These are phyloP conservation scores for Lycaena phlaeas DNA, from an alignment of 2,888 invertebrate species.

Conservation along the genomic window DNA sequence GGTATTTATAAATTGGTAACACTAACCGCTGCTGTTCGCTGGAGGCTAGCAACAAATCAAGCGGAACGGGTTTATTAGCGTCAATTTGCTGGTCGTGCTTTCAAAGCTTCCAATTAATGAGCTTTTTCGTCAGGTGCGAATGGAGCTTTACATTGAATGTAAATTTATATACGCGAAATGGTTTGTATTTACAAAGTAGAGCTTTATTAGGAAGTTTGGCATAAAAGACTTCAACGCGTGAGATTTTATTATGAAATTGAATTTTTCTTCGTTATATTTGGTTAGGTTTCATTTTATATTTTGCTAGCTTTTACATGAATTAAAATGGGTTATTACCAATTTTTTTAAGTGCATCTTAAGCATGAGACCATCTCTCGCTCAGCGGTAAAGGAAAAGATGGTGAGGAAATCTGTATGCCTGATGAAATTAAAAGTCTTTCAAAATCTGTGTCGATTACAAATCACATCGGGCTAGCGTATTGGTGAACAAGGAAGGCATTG, in stretches of 20 bases:
- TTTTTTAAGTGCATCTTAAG: too few relatives aligned
- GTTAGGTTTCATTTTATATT: neutral
- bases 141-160: conserved; percentile 13
- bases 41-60: conserved; percentile 27
- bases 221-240: conserved; percentile 7
- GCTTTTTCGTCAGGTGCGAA: conserved; percentile 28
- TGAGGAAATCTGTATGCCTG: too few relatives aligned
- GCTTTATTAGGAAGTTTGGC: neutral
- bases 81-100: conserved; percentile 26
- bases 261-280: too few relatives aligned
- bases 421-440: too few relatives aligned
- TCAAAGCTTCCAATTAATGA: conserved; percentile 26
- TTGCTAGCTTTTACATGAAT: neutral
- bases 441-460: too few relatives aligned
- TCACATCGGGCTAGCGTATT: too few relatives aligned
- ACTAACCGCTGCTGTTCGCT: neutral
- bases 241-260: conserved; percentile 4
- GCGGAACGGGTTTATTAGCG: conserved; percentile 31
- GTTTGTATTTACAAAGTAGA: conserved; percentile 10
- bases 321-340: too few relatives aligned
- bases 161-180: conserved; percentile 3
- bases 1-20: conserved; percentile 11
- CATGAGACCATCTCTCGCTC: too few relatives aligned
- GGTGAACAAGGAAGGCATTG: too few relatives aligned
- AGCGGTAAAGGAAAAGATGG: too few relatives aligned